Evolutionary conservation across 2,113 vertebrate genomes (phyloP), one percentile per base, ranked within the genome.

Genomic region (Marcusenius ussheri): DNA sequence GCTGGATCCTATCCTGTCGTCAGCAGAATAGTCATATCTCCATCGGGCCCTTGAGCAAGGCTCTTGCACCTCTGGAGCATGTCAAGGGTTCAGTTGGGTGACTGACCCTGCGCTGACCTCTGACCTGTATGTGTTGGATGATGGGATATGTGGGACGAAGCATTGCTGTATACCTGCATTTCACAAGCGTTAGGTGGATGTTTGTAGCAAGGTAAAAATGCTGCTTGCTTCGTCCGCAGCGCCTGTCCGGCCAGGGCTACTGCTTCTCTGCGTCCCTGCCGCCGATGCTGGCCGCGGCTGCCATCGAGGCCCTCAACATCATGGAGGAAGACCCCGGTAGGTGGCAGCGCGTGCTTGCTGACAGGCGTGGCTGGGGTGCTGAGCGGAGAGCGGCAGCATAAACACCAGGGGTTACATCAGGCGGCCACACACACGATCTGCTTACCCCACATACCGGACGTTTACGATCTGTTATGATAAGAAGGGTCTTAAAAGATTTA

Each of bases 261-360:
- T 99, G 98, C 92, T 99, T 99, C 93, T 99, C 98, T 51, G 98
- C 98, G 13, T 99, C 98, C 0, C 92, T 99, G 13, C 98, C 98
- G 53, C 98, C 98, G 17, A 95, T 99, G 94, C 91, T 99, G 92
- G 98, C 98, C 45, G 94, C 97, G 50, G 98, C 98, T 70, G 98
- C 98, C 88, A 99, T 99, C 1, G 98, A 99, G 91, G 97, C 96
- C 70, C 97, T 99, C 49, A 97, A 97, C 94, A 99, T 99, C 93
- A 98, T 99, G 97, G 97, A 99, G 94, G 98, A 99, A 91, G 97
- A 97, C 92, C 97, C 97, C 97, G 98, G 98, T 99, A 96, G 17
- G 74, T 89, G 31, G 9, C n/a, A 53, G 1, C 17, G 1, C 15
- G 2, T 31, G 15, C 24, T 83, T 56, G 42, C 7, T 50, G 46